Base-by-base conservation (phyloP, 2,888 invertebrate genomes). In the Suillia variegata region DNA sequence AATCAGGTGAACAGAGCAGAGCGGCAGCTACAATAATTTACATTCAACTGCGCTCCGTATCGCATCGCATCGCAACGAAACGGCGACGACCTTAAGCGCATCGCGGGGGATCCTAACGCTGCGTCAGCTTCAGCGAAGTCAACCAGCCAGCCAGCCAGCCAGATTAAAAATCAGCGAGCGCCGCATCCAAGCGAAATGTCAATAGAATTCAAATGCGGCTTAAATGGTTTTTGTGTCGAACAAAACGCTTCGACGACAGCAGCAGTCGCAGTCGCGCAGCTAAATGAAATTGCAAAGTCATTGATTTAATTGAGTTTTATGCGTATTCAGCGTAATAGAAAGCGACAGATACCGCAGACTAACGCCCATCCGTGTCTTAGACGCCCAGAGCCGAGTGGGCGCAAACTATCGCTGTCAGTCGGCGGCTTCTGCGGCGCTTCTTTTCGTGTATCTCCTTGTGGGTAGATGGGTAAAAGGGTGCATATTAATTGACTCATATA, bases 281-380 rank as follows among this genome's bases (percentile, higher is more conserved):
- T 6, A 6, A 38, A 38, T 62, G 58, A 67, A 49, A 61, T 62
- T 67, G 74, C 76, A 65, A 66, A 58, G 67, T 74, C 76, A 76
- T 67, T 71, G 67, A 58, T 67, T 68, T 76, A 74, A 74, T 74
- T 73, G 74, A 76, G 71, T 75, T 73, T 67, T 66, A 69, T 70
- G 68, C 67, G 56, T 54, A 56, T 24, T 48, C 24, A 34, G 33
- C 52, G 55, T 38, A 51, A 33, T n/a, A 21, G 24, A 49, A 15
- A n/a, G n/a, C n/a, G n/a, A n/a, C n/a, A n/a, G n/a, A n/a, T n/a
- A n/a, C n/a, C n/a, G n/a, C n/a, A n/a, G n/a, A n/a, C n/a, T n/a
- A n/a, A n/a, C n/a, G n/a, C n/a, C n/a, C n/a, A n/a, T n/a, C n/a
- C n/a, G n/a, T n/a, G n/a, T n/a, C n/a, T n/a, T n/a, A n/a, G n/a